A percentile compares a stretch with the other conserved stretches of the same genome.
These are phyloP conservation scores for Perca fluviatilis DNA, from an alignment of 2,113 vertebrate genomes.

Conservation along the genomic window DNA sequence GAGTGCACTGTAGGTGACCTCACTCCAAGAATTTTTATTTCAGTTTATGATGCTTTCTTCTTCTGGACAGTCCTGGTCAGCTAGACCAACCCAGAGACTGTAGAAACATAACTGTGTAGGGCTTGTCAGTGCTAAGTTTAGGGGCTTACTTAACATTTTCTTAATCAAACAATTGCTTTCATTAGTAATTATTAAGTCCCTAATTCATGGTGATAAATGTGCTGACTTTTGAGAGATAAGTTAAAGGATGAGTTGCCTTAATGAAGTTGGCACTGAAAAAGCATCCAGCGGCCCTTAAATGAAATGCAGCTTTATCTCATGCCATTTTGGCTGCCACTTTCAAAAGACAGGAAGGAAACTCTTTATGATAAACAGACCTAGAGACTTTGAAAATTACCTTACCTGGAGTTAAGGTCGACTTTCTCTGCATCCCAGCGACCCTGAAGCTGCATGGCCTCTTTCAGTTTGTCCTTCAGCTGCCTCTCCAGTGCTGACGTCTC, in stretches of 20 bases:
- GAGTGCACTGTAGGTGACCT: conserved; percentile 8
- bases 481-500: conserved; percentile 78
- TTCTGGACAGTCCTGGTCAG: neutral
- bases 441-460: conserved; percentile 87
- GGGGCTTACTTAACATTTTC: neutral
- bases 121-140: neutral
- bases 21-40: conserved; percentile 1
- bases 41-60: neutral
- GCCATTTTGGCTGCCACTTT: neutral
- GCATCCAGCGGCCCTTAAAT: neutral
- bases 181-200: too few species aligned
- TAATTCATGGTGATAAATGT: neutral
- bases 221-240: neutral
- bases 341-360: neutral
- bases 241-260: neutral
- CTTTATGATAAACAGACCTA: too few species aligned
- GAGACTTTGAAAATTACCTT: neutral
- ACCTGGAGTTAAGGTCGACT: conserved; percentile 89
- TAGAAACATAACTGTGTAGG: neutral
- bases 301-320: neutral
- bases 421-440: conserved; percentile 86
- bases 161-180: neutral
- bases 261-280: neutral
- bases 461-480: conserved; percentile 84
- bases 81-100: neutral